A percentile compares a stretch with the other conserved stretches of the same genome.
These are phyloP conservation scores for Fopius arisanus DNA, from an alignment of 1,140 invertebrate species.

Conservation along the genomic window DNA sequence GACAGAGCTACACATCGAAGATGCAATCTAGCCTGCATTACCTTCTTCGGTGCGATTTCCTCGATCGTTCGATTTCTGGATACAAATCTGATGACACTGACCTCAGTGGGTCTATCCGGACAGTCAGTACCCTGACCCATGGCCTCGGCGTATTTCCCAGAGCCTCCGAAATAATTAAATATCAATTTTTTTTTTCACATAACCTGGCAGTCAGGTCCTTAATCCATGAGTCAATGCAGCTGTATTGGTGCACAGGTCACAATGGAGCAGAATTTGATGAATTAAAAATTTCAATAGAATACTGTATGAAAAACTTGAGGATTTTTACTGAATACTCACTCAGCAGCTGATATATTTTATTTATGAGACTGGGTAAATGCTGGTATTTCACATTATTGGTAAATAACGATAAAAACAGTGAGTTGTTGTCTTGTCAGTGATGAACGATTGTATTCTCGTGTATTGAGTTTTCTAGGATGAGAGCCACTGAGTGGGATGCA, in stretches of 20 bases:
- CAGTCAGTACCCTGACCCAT: slow-evolving; percentile 64
- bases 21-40: slow-evolving; percentile 30
- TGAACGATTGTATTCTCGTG: not conserved
- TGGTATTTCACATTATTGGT: not conserved
- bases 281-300: not conserved
- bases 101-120: slow-evolving; percentile 58
- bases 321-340: not conserved
- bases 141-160: not conserved
- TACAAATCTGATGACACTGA: slow-evolving; percentile 63
- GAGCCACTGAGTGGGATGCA: not conserved
- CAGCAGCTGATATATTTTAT: not conserved
- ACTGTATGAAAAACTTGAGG: not conserved
- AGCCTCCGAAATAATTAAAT: not conserved
- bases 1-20: not conserved
- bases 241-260: not conserved
- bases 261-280: not conserved
- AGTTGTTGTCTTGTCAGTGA: slow-evolving; percentile 1
- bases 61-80: slow-evolving; percentile 61
- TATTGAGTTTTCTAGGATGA: slow-evolving; percentile 9
- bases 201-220: slow-evolving; percentile 1
- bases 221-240: not conserved
- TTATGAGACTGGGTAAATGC: not conserved
- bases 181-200: not conserved
- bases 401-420: not conserved
- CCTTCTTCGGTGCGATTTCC: slow-evolving; percentile 64